These are phyloP conservation scores for Indicator maculatus DNA, from an alignment of 2,113 vertebrate species.

Conservation along the genomic window DNA sequence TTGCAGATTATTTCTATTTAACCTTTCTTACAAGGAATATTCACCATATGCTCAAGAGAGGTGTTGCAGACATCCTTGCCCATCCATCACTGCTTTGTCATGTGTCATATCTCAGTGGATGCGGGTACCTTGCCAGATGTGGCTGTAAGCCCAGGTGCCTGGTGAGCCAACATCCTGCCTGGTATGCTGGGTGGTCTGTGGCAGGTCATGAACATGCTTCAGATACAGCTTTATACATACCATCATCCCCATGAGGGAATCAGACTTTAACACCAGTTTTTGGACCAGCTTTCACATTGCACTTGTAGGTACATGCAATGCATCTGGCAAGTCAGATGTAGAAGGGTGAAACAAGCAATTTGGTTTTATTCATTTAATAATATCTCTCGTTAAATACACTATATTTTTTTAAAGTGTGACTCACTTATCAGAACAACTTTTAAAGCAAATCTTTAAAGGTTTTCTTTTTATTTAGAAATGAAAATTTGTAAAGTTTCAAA, in stretches of 20 bases:
- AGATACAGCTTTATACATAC: not conserved
- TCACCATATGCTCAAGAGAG: not conserved
- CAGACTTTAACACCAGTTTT: not conserved
- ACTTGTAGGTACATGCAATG: not conserved
- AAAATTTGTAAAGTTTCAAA: not conserved
- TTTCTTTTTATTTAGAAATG: not conserved
- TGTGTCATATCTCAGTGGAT: not conserved
- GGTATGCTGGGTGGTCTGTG: not conserved
- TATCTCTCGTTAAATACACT: not conserved
- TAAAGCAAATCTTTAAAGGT: not conserved
- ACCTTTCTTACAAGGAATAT: fast-evolving
- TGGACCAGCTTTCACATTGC: not conserved
- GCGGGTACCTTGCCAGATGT: not conserved
- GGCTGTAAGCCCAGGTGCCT: not conserved
- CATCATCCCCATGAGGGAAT: fast-evolving
- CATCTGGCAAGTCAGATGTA: not conserved
- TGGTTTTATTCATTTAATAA: not conserved
- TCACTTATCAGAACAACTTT: not conserved
- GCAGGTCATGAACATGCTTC: fast-evolving
- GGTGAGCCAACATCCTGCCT: not conserved
- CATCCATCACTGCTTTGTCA: not conserved
- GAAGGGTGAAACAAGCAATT: not conserved
- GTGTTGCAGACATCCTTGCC: not conserved
- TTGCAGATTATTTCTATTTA: not conserved
- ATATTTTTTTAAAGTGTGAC: not conserved